Percentiles rank a stretch among this genome's conserved stretches.
phyloP scores from a whole-genome alignment of 1,140 invertebrate species.

The Drosophila equinoxialis region DNA sequence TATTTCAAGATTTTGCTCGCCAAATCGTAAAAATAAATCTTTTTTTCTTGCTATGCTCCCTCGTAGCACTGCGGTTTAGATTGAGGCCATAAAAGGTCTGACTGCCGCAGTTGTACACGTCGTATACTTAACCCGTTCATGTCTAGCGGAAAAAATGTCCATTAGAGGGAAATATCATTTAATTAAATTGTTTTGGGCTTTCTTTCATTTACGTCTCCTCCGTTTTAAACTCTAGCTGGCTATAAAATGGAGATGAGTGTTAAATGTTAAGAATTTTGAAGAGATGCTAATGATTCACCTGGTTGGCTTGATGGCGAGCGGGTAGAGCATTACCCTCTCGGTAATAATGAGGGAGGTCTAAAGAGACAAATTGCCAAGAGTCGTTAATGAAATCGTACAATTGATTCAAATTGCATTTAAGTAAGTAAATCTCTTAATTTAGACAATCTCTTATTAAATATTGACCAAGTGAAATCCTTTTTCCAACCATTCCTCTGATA shows the following conservation, averaged over 20 bases:
- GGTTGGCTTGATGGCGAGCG: background rate
- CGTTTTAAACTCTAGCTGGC: background rate
- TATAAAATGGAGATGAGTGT: constrained; percentile 29
- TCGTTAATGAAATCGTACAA: background rate
- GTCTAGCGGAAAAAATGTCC: constrained; percentile 59
- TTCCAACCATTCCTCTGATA: background rate
- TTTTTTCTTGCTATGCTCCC: constrained; percentile 33
- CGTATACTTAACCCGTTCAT: constrained; percentile 34
- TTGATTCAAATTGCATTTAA: background rate
- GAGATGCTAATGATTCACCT: constrained; percentile 33
- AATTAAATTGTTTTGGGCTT: constrained; percentile 60
- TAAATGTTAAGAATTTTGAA: constrained; percentile 42
- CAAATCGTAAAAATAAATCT: constrained; percentile 41
- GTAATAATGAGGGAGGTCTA: constrained; percentile 5
- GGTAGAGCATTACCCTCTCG: no score
- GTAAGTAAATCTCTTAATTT: background rate
- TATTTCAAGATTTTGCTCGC: constrained; percentile 18
- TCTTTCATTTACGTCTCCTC: background rate
- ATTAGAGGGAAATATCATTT: constrained; percentile 75
- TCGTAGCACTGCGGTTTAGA: constrained; percentile 51
- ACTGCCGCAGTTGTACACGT: constrained; percentile 37
- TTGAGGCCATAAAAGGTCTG: constrained; percentile 51
- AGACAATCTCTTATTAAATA: background rate
- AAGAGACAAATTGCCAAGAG: background rate
- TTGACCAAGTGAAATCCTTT: constrained; percentile 2